These are phyloP conservation scores for Sinocyclocheilus grahami DNA, from an alignment of 2,113 vertebrate genomes.

Conservation along the genomic window DNA sequence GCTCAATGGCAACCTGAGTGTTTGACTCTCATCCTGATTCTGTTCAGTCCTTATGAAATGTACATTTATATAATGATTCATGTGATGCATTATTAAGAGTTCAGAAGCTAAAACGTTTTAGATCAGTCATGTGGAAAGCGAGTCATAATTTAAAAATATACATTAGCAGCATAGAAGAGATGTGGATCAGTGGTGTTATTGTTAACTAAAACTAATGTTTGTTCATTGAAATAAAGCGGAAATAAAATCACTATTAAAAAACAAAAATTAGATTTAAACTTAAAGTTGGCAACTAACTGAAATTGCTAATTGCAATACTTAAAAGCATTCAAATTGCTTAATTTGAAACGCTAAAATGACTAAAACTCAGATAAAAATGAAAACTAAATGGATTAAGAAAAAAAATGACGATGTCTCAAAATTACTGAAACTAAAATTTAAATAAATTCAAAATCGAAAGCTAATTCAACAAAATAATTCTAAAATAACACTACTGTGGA, in stretches of 20 bases:
- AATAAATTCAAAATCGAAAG: too few species aligned
- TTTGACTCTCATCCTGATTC: background rate
- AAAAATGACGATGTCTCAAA: too few species aligned
- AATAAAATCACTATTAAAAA: too few species aligned
- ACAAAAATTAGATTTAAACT: background rate
- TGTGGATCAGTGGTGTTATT: background rate
- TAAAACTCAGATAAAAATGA: too few species aligned
- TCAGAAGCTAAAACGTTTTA: background rate
- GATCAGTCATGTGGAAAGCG: background rate
- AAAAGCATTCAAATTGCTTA: too few species aligned
- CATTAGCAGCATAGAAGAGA: background rate
- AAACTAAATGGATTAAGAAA: too few species aligned
- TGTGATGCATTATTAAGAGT: background rate
- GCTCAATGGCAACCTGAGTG: constrained; percentile 23
- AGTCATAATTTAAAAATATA: background rate
- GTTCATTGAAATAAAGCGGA: too few species aligned
- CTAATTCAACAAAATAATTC: background rate
- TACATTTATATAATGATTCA: background rate
- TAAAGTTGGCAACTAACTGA: too few species aligned
- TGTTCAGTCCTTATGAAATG: background rate
- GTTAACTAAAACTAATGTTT: background rate
- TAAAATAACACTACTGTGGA: background rate
- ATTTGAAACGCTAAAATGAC: too few species aligned
- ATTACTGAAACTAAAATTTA: too few species aligned
- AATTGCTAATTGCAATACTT: too few species aligned